Evolutionary conservation across 35 echinoderm and acorn worm genomes (phyloP), one percentile per base, ranked within the genome.

Genomic region (Strongylocentrotus purpuratus): DNA sequence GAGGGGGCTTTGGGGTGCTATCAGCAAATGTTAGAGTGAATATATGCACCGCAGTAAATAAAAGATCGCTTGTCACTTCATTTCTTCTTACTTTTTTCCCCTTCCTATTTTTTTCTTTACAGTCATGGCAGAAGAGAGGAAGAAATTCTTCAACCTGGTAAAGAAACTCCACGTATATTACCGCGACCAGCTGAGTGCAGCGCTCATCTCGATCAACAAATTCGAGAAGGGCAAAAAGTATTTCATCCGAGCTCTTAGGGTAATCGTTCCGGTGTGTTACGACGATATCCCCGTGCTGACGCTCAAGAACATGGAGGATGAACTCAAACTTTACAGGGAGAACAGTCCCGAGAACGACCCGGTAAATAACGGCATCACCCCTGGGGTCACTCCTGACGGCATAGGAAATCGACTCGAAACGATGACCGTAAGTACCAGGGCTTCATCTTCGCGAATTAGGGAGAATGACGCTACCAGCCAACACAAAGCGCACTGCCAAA

Each of bases 211-310:
- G 11, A 94, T 95, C 85, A 96, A 94, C 17, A 99, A 97, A 91
- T 98, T 98, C 32, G 94, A 97, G 13, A 99, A 97, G 58, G 94
- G 96, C 88, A 94, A 50, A 1, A 96, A 96, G 88, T 98, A 99
- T 48, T 99, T 99, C 89, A 95, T 98, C 59, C 90, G 88, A 25
- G 97, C 98, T 33, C 86, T 99, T 13, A 93, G 95, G 41, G 32
- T 58, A 17, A 86, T 99, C 46, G 46, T 15, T 13, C 96, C 92
- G 9, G 14, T 58, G 20, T 55, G 59, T 7, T 60, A 96, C 33
- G 92, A 94, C 9, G 85, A 86, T 86, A 71, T 47, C 41, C 65
- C 48, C 11, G 48, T 58, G 20, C 47, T 93, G 17, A 93, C 91
- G 10, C 46, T 93, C 15, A 58, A 58, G 48, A 32, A 33, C 85